Conservation (phyloP, 2,888 invertebrate species). For the Formica aserva region DNA sequence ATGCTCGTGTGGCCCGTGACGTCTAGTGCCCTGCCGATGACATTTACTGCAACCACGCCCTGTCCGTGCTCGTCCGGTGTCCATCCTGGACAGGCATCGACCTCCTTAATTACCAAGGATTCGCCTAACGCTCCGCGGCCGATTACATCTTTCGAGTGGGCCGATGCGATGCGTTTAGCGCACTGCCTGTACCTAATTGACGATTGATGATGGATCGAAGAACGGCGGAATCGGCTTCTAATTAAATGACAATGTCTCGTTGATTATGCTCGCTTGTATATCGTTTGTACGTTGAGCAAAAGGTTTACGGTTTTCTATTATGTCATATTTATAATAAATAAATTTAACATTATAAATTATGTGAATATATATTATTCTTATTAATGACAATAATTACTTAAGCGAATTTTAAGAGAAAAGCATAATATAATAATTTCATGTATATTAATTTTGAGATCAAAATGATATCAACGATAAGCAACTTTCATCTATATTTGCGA, state of each 20-base stretch:
- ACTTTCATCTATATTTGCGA: not conserved
- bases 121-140: constrained; percentile 63
- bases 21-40: constrained; percentile 85
- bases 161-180: not conserved
- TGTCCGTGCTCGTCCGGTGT: constrained; percentile 72
- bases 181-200: constrained; percentile 21
- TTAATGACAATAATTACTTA: not conserved
- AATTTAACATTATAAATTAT: not conserved
- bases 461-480: not conserved
- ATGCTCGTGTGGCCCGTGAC: constrained; percentile 83
- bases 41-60: constrained; percentile 84
- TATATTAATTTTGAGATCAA: not conserved
- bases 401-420: not conserved
- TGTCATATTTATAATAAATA: not conserved
- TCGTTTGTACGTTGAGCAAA: not conserved
- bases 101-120: constrained; percentile 81
- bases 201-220: constrained; percentile 27
- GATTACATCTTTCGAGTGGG: constrained; percentile 63
- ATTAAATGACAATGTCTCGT: not conserved
- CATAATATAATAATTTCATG: not conserved
- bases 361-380: not conserved
- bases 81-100: constrained; percentile 78
- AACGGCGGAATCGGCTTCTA: not conserved
- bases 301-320: not conserved
- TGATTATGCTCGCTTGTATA: not conserved